Evolutionary conservation across 2,888 invertebrate species (phyloP), one percentile per base, ranked within the genome.

Genomic region (Caradrina clavipalpis): DNA sequence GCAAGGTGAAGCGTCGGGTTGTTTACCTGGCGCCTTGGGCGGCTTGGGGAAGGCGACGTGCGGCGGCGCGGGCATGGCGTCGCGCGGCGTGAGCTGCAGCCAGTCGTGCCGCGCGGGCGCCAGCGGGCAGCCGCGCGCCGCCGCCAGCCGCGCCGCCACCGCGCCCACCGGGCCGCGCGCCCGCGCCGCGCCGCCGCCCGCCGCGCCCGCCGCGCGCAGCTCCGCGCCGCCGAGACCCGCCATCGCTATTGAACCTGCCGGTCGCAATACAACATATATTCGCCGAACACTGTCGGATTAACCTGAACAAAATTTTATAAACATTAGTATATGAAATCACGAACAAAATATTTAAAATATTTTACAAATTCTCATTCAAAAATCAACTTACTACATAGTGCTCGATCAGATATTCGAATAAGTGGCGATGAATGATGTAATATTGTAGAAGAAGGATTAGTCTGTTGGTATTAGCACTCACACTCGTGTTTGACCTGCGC

Each of bases 31-130:
- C 72, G 98, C 98, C 94, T 98, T 98, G 58, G 98, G 98, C 80
- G 99, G 99, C 93, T 98, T 98, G 65, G 99, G 99, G 95, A 98
- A 99, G 87, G 98, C 98, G 82, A 98, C 97, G 89, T 97, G 97
- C 83, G 97, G 97, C 49, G 98, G 98, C 94, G 97, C 97, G 79
- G 98, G 98, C 95, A 98, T 97, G 94, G 97, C 97, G 87, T 97
- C 97, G 78, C 97, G 97, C 80, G 97, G 97, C 73, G 98, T 98
- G 69, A 98, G 96, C 80, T 97, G 95, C 71, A 98, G 96, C 98
- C 98, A 98, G 72, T 97, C 97, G 95, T 96, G 96, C 0, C 76
- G 63, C 10, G 86, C 93, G 64, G 92, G 86, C 10, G 94, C 90
- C 22, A 93, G 90, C 78, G 95, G 93, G 39, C 90, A 53, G 78